Base-by-base conservation (phyloP, 2,113 vertebrate genomes). In the Paradisaea rubra region DNA sequence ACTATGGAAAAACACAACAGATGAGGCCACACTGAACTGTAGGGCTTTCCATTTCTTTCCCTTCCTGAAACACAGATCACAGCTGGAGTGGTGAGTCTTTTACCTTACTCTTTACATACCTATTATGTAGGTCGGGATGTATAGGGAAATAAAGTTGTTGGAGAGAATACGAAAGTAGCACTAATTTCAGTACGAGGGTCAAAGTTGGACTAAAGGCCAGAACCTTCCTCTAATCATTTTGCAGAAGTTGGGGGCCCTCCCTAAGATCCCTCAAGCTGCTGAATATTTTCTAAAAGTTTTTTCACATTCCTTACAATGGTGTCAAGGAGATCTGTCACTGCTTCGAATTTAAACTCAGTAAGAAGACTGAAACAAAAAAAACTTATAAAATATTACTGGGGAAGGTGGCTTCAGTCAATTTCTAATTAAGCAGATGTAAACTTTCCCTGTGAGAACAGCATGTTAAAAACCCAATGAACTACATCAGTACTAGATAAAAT, bases 121-220 rank as follows among this genome's bases (percentile, higher is more conserved):
- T 57, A 2, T 41, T 54, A 31, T 39, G 4, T 30, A 70, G 47
- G 6, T 44, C 0, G 0, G 7, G 9, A 2, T 25, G 4, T 22
- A 59, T 37, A 74, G 17, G 30, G 18, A 39, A 63, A 54, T 63
- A 45, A 71, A 53, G 15, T 31, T 45, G 35, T 65, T 90, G 3
- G 2, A 66, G 17, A 59, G 11, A 85, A 37, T 9, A 63, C 5
- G 35, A 79, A 96, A 82, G 39, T 54, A 79, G 2, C 3, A 45
- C 10, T 54, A 10, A 41, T 64, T 66, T 69, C 28, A 70, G 18
- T 42, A 59, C 2, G 10, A 84, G 35, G 7, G 8, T 22, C 6
- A 52, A 84, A 79, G 15, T 9, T 61, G 6, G 7, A 54, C 41
- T 39, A 33, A 77, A 28, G 8, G 17, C 3, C 35, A 73, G n/a